Conservation (phyloP, 2,797 vertebrate genomes). For the Lepus oiostolus region DNA sequence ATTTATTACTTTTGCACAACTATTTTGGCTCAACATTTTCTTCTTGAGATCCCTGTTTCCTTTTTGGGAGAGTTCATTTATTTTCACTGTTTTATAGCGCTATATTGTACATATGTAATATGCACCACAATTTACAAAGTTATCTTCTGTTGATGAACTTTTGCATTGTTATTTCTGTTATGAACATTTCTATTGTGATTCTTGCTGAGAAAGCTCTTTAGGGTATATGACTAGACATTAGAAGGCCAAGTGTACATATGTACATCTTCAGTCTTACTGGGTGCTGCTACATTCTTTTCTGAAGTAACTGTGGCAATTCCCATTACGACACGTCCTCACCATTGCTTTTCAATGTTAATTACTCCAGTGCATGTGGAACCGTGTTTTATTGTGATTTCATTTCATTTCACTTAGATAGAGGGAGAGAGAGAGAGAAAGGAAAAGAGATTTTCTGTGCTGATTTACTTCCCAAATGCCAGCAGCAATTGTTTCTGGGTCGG, state of each 20-base stretch:
- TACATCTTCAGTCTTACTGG: background rate
- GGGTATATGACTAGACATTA: background rate
- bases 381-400: background rate
- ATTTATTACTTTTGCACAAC: background rate
- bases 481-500: too few species aligned
- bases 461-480: too few species aligned
- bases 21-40: background rate
- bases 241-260: background rate
- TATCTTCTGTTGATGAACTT: background rate
- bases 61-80: background rate
- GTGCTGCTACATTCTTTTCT: background rate
- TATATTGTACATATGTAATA: background rate
- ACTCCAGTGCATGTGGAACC: background rate
- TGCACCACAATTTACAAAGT: background rate
- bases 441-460: too few species aligned
- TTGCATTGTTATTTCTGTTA: background rate
- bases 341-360: background rate
- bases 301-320: background rate
- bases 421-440: too few species aligned
- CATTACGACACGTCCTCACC: background rate
- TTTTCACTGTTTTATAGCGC: background rate
- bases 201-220: background rate
- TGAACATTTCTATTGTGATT: background rate
- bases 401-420: too few species aligned
- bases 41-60: background rate